Evolutionary conservation across 1,140 invertebrate species (phyloP).

Genomic region (Eriosoma lanigerum): DNA sequence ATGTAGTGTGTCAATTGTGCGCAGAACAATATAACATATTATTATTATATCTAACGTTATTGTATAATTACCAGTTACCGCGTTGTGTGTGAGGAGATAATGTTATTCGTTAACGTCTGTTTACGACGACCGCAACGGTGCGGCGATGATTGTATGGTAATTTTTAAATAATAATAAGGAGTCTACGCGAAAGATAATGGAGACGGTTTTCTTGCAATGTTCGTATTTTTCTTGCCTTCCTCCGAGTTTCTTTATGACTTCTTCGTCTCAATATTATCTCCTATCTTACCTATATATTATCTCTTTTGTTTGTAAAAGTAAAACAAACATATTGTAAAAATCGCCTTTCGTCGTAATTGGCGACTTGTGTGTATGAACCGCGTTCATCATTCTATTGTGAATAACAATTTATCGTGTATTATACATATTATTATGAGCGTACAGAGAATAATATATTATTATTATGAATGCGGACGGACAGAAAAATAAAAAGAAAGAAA

Average conservation of each 20-base stretch:
- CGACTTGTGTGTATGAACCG: constrained; percentile 10
- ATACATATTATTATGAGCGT: neutral
- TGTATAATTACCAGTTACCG: constrained; percentile 26
- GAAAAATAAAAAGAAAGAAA: neutral
- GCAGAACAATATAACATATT: neutral
- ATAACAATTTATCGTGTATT: constrained; percentile 29
- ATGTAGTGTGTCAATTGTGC: neutral
- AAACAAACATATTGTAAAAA: constrained; percentile 18
- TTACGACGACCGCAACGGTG: constrained; percentile 19
- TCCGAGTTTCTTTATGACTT: too few relatives aligned
- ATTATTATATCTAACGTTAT: neutral
- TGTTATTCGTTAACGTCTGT: constrained; percentile 33
- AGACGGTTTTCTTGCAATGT: neutral
- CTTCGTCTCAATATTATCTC: neutral
- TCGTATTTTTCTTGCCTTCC: constrained; percentile 5
- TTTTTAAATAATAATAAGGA: neutral
- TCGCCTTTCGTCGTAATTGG: constrained; percentile 44
- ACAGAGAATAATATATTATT: constrained; percentile 3
- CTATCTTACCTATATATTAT: neutral
- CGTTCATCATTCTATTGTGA: constrained; percentile 22
- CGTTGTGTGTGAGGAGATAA: constrained; percentile 16
- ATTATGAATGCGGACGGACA: neutral
- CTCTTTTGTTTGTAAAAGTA: constrained; percentile 12
- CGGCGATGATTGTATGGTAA: constrained; percentile 42
- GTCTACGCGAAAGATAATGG: constrained; percentile 15